A percentile compares a stretch with the other conserved stretches of the same genome.
Evolutionary conservation across 2,797 vertebrate genomes (phyloP).

Genomic region (Gambusia yucatana): DNA sequence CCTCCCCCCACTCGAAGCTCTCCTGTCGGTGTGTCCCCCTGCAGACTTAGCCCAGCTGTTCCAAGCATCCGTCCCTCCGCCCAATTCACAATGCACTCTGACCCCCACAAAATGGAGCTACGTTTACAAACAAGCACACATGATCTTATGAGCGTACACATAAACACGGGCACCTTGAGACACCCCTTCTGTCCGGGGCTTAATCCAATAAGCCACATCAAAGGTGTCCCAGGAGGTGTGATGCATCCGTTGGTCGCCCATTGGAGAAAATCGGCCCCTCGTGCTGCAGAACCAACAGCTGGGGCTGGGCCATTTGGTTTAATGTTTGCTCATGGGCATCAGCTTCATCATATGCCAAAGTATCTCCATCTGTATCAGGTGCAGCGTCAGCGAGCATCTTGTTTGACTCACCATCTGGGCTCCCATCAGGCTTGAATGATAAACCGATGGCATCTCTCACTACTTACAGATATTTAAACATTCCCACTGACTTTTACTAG

Average conservation of each 20-base stretch:
- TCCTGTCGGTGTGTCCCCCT: constrained; percentile 42
- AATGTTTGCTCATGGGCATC: constrained; percentile 11
- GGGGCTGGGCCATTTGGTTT: constrained; percentile 38
- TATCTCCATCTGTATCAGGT: constrained; percentile 6
- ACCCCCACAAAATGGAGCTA: constrained; percentile 43
- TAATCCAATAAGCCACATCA: constrained; percentile 45
- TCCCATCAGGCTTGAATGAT: neutral
- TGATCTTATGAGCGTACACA: constrained; percentile 19
- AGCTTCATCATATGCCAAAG: neutral
- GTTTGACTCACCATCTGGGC: neutral
- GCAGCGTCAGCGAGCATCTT: neutral
- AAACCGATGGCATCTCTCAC: neutral
- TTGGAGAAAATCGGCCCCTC: constrained; percentile 34
- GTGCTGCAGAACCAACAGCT: constrained; percentile 57
- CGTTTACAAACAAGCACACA: constrained; percentile 47
- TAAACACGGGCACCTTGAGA: constrained; percentile 5
- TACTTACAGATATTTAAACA: neutral
- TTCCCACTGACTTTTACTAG: constrained; percentile 1
- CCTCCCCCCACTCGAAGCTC: neutral
- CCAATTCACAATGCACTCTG: constrained; percentile 46
- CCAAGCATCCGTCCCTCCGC: constrained; percentile 64
- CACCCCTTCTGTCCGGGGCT: constrained; percentile 9
- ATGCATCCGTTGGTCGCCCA: constrained; percentile 11
- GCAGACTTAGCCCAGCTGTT: constrained; percentile 83
- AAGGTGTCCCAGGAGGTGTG: constrained; percentile 37